Conservation (phyloP, 2,113 vertebrate genomes). For the Coptodon bakossiorum region DNA sequence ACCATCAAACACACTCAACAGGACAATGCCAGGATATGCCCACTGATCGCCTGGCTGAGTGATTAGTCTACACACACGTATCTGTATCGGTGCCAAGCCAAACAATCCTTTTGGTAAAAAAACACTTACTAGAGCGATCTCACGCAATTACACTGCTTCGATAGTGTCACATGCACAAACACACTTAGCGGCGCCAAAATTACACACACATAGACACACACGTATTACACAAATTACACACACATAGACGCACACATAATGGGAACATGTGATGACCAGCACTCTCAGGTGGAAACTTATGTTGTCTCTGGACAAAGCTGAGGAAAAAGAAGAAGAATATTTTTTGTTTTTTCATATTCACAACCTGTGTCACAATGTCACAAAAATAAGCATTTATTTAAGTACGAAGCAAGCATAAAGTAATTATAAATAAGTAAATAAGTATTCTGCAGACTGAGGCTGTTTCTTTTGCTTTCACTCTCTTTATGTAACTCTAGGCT, state of each 20-base stretch:
- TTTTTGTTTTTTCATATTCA: not conserved
- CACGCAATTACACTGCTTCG: slow-evolving; percentile 19
- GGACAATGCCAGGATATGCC: slow-evolving; percentile 71
- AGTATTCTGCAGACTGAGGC: not conserved
- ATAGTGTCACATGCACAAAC: slow-evolving; percentile 5
- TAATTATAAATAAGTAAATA: not conserved
- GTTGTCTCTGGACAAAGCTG: not conserved
- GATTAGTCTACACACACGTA: slow-evolving; percentile 49
- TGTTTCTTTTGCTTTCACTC: not conserved
- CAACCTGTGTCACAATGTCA: not conserved
- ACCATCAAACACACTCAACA: slow-evolving; percentile 29
- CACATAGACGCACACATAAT: not conserved
- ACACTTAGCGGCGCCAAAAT: not conserved
- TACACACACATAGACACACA: not conserved
- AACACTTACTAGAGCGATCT: slow-evolving; percentile 25
- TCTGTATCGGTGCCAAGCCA: slow-evolving; percentile 39
- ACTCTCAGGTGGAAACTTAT: slow-evolving; percentile 9
- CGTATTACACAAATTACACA: not conserved
- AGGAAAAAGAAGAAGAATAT: not conserved
- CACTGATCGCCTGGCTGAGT: slow-evolving; percentile 54
- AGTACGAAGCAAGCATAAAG: not conserved
- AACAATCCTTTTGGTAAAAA: slow-evolving; percentile 51
- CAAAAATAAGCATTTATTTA: not conserved
- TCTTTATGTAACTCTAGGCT: not conserved
- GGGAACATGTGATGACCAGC: slow-evolving; percentile 20